A percentile compares a stretch with the other conserved stretches of the same genome.
Conservation (phyloP, 2,797 vertebrate genomes). For the Gymnoscopelus braueri region DNA sequence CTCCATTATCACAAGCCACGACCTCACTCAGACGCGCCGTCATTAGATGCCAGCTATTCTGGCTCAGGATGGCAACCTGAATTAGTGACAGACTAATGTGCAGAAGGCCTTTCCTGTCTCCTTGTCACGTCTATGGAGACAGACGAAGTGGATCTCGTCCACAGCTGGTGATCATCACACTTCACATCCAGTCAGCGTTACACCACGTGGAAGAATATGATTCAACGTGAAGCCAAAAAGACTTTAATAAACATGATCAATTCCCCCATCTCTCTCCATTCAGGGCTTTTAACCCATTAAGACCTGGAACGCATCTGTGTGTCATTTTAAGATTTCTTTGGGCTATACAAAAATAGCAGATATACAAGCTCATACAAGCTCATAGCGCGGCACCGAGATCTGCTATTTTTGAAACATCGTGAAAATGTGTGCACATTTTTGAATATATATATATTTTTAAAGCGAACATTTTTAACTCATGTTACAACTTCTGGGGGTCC, state of each 20-base stretch:
- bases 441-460: no score
- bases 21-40: conserved; percentile 76
- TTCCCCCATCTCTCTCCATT: conserved; percentile 64
- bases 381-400: no score
- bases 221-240: conserved; percentile 66
- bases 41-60: conserved; percentile 74
- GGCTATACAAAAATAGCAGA: no score
- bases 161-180: conserved; percentile 76
- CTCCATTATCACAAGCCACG: conserved; percentile 70
- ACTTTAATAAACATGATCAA: conserved; percentile 77
- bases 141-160: conserved; percentile 74
- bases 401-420: no score
- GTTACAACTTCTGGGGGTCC: no score
- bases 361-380: no score
- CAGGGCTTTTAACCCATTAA: conserved; percentile 53
- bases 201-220: conserved; percentile 53
- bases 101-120: conserved; percentile 71
- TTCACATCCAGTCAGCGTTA: conserved; percentile 78
- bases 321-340: no score
- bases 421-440: no score
- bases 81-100: conserved; percentile 72
- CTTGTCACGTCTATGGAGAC: conserved; percentile 77
- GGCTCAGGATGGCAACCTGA: conserved; percentile 75
- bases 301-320: no score
- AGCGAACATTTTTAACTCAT: no score